Evolutionary conservation across 2,797 vertebrate species (phyloP), one percentile per base, ranked within the genome.

Genomic region (Furcifer pardalis): DNA sequence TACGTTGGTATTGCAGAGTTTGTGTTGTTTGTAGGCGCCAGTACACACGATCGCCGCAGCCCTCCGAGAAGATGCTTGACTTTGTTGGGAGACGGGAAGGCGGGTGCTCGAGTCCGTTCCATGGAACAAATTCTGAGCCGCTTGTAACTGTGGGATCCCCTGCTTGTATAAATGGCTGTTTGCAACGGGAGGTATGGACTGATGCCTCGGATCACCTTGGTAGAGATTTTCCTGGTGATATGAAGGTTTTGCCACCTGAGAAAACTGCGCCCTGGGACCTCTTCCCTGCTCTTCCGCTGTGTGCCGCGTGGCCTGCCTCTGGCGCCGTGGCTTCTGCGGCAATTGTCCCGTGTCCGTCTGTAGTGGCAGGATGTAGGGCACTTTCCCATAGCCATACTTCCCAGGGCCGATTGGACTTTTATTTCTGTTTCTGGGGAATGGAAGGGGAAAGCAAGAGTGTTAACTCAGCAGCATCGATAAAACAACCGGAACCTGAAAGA

Each of bases 1-100:
- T 96, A 99, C 98, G 0, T 97, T 94, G 25, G 92, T 96, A 91
- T 96, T 97, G 94, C 98, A 99, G 87, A 98, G 96, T 90, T 96
- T 97, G 94, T 97, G 96, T 35, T 96, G 98, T 88, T 94, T 95
- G 76, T 96, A 95, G 83, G 96, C 92, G 30, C 98, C 98, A 0
- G 94, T 87, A 86, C 96, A 97, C 0, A 95, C 94, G 68, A 97
- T 96, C 0, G 94, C 94, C 1, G 95, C 71, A 2, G 95, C 81
- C 30, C 91, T 81, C 0, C 88, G 92, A 0, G 87, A 83, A 62
- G 92, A 94, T 4, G 93, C 44, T 84, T 95, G 95, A 74, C 92
- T 92, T 92, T 93, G 79, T 79, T 83, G 75, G 9, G 94, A 7
- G 0, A 90, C 91, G 66, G 92, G 80, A 32, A 91, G 89, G 0